Percentiles rank a stretch among this genome's conserved stretches.
phyloP scores from a whole-genome alignment of 1,140 invertebrate species.

The Papilio xuthus region DNA sequence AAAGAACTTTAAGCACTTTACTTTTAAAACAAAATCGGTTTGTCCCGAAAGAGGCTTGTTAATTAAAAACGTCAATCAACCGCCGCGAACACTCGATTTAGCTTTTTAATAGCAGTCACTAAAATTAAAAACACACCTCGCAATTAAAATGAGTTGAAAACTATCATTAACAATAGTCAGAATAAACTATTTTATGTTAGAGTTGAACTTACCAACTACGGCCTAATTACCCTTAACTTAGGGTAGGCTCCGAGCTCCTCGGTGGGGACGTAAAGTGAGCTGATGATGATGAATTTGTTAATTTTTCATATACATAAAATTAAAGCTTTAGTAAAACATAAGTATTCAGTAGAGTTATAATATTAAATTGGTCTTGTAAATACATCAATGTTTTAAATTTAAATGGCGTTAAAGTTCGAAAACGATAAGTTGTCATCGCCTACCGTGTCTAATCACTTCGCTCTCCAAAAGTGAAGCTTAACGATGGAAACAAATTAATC shows the following conservation, averaged over 20 bases:
- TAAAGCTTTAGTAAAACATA: not conserved
- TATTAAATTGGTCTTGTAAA: not conserved
- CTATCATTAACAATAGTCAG: not conserved
- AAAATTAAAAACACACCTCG: slow-evolving; percentile 37
- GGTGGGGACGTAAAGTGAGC: too few relatives aligned
- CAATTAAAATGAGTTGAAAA: not conserved
- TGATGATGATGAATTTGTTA: too few relatives aligned
- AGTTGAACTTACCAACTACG: too few relatives aligned
- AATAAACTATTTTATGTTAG: not conserved
- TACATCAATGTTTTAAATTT: not conserved
- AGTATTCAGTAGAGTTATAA: slow-evolving; percentile 1
- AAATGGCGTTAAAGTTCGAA: not conserved
- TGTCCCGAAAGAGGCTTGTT: slow-evolving; percentile 54
- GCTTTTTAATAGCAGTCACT: slow-evolving; percentile 48
- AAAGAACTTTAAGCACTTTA: slow-evolving; percentile 54
- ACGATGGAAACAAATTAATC: slow-evolving; percentile 62
- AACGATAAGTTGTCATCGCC: not conserved
- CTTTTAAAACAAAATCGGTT: slow-evolving; percentile 54
- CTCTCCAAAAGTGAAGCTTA: slow-evolving; percentile 41
- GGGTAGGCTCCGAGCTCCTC: too few relatives aligned
- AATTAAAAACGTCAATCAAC: slow-evolving; percentile 68
- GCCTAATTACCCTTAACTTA: too few relatives aligned
- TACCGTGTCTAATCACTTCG: slow-evolving; percentile 36
- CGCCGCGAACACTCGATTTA: slow-evolving; percentile 49
- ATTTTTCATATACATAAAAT: not conserved